Conservation (phyloP, 2,888 invertebrate species). For the Megamerina dolium region DNA sequence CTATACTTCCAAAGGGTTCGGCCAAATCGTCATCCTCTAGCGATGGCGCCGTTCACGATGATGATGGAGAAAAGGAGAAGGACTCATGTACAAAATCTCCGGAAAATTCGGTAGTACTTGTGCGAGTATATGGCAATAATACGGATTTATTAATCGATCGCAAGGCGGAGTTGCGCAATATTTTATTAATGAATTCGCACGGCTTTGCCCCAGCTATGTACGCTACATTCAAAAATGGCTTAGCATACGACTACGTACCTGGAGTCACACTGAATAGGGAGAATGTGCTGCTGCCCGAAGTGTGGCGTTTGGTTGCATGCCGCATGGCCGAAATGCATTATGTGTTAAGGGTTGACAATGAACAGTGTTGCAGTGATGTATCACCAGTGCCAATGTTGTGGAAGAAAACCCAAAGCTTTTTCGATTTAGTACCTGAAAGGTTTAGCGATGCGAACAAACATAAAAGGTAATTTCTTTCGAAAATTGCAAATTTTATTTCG, state of each 20-base stretch:
- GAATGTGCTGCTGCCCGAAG: constrained; percentile 58
- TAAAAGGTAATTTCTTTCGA: constrained; percentile 55
- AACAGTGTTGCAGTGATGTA: constrained; percentile 21
- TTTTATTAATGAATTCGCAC: constrained; percentile 60
- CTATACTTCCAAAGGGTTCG: neutral
- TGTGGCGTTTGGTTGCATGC: constrained; percentile 70
- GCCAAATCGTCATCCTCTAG: neutral
- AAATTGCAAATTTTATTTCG: constrained; percentile 19
- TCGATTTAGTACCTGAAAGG: constrained; percentile 65
- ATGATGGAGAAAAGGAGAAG: constrained; percentile 19
- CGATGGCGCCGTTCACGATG: constrained; percentile 15
- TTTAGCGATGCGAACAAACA: constrained; percentile 65
- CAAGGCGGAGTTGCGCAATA: constrained; percentile 67
- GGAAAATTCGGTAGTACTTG: constrained; percentile 63
- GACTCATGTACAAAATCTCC: constrained; percentile 9
- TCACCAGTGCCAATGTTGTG: constrained; percentile 63
- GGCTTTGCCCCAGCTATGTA: constrained; percentile 81
- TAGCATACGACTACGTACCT: constrained; percentile 82
- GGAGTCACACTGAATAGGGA: constrained; percentile 70
- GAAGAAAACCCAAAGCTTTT: constrained; percentile 69
- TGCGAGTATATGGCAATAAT: constrained; percentile 88
- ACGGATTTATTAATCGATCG: constrained; percentile 90
- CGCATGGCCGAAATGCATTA: constrained; percentile 81
- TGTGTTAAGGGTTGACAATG: constrained; percentile 25
- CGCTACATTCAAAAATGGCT: constrained; percentile 88